Conservation (phyloP, 2,888 invertebrate genomes). For the Coleophora flavipennella region DNA sequence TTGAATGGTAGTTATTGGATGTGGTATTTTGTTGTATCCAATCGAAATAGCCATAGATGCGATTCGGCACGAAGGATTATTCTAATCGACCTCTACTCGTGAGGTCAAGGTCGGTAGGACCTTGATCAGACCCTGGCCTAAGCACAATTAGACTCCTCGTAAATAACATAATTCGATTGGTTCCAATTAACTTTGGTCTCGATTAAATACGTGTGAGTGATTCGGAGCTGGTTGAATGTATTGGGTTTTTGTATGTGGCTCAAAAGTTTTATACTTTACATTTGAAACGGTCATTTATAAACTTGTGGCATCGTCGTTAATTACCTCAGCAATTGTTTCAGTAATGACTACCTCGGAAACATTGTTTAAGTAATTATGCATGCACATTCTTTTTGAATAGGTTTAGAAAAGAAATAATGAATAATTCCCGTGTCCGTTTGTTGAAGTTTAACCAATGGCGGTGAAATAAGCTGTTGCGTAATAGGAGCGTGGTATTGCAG, state of each 20-base stretch:
- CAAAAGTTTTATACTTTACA: slow-evolving; percentile 1
- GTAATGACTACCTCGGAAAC: neutral
- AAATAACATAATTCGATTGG: slow-evolving; percentile 65
- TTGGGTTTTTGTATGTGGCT: too few species aligned
- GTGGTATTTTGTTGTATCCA: slow-evolving; percentile 48
- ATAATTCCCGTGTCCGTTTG: slow-evolving; percentile 1
- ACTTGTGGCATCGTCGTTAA: neutral
- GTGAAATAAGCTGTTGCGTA: slow-evolving; percentile 3
- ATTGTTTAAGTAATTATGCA: neutral
- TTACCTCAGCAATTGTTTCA: neutral
- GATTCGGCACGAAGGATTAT: slow-evolving; percentile 63
- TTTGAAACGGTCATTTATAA: slow-evolving; percentile 1
- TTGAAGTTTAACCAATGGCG: neutral
- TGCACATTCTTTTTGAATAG: neutral
- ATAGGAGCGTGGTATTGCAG: neutral
- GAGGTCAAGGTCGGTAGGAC: slow-evolving; percentile 44
- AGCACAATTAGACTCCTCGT: slow-evolving; percentile 37
- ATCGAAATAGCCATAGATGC: slow-evolving; percentile 44
- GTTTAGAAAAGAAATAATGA: slow-evolving; percentile 1
- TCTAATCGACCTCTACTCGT: slow-evolving; percentile 19
- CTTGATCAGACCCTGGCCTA: slow-evolving; percentile 27
- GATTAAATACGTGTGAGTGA: slow-evolving; percentile 37
- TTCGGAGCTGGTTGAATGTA: neutral
- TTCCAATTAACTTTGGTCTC: slow-evolving; percentile 59
- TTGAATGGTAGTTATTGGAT: slow-evolving; percentile 9